Evolutionary conservation across 2,113 vertebrate species (phyloP).

Genomic region (Orientallactaga bullata): DNA sequence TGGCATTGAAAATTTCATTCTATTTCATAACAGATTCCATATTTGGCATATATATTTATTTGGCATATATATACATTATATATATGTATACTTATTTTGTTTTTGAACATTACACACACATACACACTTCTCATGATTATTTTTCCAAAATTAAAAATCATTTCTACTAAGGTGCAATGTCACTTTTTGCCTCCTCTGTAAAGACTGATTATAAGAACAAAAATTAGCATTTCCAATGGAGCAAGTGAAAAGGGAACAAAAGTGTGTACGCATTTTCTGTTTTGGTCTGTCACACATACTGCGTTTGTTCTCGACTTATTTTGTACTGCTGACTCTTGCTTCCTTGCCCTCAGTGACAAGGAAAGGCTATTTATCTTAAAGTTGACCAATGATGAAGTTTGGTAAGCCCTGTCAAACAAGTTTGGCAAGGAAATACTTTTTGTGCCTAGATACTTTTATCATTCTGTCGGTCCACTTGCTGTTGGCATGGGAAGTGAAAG

Average conservation of each 20-base stretch:
- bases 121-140: neutral
- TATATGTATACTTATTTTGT: neutral
- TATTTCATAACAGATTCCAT: neutral
- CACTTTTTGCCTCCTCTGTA: neutral
- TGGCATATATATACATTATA: neutral
- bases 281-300: neutral
- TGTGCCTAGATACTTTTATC: neutral
- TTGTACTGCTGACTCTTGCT: neutral
- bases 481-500: neutral
- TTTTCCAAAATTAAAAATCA: slow-evolving; percentile 24
- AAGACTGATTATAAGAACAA: neutral
- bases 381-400: neutral
- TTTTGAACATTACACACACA: neutral
- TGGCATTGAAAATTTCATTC: slow-evolving; percentile 31
- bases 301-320: neutral
- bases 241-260: neutral
- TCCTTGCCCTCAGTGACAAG: neutral
- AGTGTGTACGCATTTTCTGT: neutral
- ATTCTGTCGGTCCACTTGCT: neutral
- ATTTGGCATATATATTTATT: neutral
- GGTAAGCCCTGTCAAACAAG: neutral
- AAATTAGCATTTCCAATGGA: neutral
- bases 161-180: neutral
- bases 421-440: neutral
- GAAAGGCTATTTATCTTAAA: neutral